Evolutionary conservation across 1,140 invertebrate species (phyloP).

Genomic region (Plectrocnemia conspersa): DNA sequence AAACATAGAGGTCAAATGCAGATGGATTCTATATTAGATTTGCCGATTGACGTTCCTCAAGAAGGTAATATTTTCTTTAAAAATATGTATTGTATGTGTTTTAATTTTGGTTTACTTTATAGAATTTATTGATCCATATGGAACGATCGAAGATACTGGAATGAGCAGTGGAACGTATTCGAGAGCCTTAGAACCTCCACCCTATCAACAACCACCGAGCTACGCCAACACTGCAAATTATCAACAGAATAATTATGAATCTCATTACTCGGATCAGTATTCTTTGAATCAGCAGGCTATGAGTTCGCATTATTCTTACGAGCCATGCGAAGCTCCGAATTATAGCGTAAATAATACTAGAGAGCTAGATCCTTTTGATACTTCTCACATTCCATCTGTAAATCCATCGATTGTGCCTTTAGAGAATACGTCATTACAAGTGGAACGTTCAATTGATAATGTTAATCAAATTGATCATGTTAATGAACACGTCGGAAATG

Average conservation of each 20-base stretch:
- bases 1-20: no score
- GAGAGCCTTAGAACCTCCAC: slow-evolving; percentile 28
- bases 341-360: slow-evolving; percentile 4
- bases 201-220: slow-evolving; percentile 31
- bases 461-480: slow-evolving; percentile 4
- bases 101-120: slow-evolving; percentile 10
- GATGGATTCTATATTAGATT: slow-evolving; percentile 70
- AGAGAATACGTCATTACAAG: neutral
- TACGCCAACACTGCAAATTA: slow-evolving; percentile 33
- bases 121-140: slow-evolving; percentile 22
- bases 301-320: no score
- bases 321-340: neutral
- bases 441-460: neutral
- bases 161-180: neutral
- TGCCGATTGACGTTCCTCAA: slow-evolving; percentile 66
- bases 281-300: no score
- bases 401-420: neutral
- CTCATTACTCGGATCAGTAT: no score
- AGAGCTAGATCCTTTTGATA: slow-evolving; percentile 32
- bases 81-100: neutral
- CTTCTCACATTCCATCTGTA: slow-evolving; percentile 20
- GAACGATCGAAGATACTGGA: slow-evolving; percentile 25
- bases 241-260: slow-evolving; percentile 13
- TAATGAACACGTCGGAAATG: neutral
- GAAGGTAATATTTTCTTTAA: slow-evolving; percentile 19